Evolutionary conservation across 1,140 invertebrate genomes (phyloP).

Genomic region (Zaprionus capensis): DNA sequence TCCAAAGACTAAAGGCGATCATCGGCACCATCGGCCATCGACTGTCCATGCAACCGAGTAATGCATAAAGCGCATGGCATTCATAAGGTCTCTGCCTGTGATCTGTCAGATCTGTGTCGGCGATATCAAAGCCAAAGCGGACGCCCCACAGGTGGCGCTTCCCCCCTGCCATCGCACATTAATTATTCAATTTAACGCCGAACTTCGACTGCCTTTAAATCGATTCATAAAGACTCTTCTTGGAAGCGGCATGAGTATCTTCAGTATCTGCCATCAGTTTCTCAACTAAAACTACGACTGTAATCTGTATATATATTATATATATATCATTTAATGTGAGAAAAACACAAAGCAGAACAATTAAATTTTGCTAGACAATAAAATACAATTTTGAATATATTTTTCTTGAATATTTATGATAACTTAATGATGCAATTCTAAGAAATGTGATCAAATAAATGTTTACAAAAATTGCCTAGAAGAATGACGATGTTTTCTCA

Average conservation of each 20-base stretch:
- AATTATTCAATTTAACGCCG: conserved; percentile 18
- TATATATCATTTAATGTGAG: not conserved
- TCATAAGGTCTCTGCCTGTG: conserved; percentile 41
- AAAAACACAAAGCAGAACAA: not conserved
- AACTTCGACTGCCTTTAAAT: conserved; percentile 31
- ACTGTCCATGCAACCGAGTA: conserved; percentile 20
- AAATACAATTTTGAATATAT: not conserved
- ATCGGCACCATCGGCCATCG: conserved; percentile 7
- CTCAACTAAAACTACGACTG: not conserved
- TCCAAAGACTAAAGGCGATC: conserved; percentile 42
- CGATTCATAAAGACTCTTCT: not conserved
- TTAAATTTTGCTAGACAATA: conserved; percentile 1
- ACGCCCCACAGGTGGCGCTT: conserved; percentile 74
- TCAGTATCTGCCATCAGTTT: not conserved
- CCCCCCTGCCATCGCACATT: conserved; percentile 29
- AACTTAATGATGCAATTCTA: not conserved
- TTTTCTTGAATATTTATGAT: not conserved
- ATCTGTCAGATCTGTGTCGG: conserved; percentile 68
- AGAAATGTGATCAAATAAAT: not conserved
- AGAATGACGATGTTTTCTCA: not conserved
- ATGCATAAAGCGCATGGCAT: conserved; percentile 71
- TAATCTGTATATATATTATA: not conserved
- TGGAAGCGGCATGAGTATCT: not conserved
- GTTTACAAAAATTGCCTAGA: not conserved
- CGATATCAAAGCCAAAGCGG: conserved; percentile 66